phyloP scores from a whole-genome alignment of 2,797 vertebrate species.

The Lindbergichthys nudifrons region DNA sequence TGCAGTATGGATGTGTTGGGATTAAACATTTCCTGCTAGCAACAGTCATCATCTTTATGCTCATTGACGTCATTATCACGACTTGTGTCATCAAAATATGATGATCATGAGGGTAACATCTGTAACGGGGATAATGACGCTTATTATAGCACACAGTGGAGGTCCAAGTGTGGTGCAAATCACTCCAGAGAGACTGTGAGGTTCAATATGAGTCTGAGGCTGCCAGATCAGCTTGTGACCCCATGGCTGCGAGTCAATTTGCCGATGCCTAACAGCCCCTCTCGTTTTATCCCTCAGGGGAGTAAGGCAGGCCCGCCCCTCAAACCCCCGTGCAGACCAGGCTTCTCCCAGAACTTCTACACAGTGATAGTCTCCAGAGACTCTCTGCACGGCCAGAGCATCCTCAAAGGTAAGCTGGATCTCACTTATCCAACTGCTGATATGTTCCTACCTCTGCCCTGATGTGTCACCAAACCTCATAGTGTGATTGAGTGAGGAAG shows the following conservation, averaged over 20 bases:
- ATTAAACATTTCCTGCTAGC: conserved; percentile 2
- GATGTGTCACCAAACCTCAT: conserved; percentile 39
- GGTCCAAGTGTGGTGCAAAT: conserved; percentile 29
- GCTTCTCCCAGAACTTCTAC: conserved; percentile 96
- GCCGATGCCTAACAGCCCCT: conserved; percentile 66
- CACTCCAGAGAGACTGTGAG: conserved; percentile 25
- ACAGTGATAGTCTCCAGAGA: conserved; percentile 92
- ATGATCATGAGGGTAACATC: neutral
- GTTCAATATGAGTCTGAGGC: conserved; percentile 50
- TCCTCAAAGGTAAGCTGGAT: conserved; percentile 93
- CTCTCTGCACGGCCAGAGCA: conserved; percentile 90
- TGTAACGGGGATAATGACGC: conserved; percentile 1
- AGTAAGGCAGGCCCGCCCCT: conserved; percentile 87
- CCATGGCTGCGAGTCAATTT: conserved; percentile 66
- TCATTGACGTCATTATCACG: conserved; percentile 11
- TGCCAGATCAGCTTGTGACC: conserved; percentile 56
- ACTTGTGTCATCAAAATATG: neutral
- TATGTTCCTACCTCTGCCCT: conserved; percentile 38
- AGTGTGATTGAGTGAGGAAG: conserved; percentile 36
- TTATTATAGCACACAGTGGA: conserved; percentile 5
- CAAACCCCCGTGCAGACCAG: conserved; percentile 89
- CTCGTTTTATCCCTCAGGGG: conserved; percentile 79
- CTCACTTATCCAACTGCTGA: conserved; percentile 60
- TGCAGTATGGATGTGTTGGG: conserved; percentile 8
- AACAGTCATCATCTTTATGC: conserved; percentile 1